Conservation (phyloP, 2,888 invertebrate genomes). For the Agrotis puta region DNA sequence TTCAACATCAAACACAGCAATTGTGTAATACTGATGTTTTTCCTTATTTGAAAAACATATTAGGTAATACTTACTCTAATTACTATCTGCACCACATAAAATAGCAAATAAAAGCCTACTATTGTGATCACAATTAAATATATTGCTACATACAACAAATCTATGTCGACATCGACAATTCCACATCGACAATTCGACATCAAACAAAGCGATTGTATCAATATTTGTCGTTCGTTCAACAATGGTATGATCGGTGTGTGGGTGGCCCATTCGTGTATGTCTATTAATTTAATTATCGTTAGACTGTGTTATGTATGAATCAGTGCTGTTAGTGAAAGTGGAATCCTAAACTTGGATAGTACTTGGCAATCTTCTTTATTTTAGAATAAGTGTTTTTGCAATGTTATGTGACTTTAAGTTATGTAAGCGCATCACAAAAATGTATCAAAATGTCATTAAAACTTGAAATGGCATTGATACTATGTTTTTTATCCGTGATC, state of each 20-base stretch:
- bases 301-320: constrained; percentile 74
- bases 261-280: constrained; percentile 80
- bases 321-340: constrained; percentile 73
- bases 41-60: too few relatives aligned
- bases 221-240: constrained; percentile 86
- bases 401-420: background rate
- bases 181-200: constrained; percentile 56
- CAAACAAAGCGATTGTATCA: constrained; percentile 81
- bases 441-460: too few relatives aligned
- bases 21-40: too few relatives aligned
- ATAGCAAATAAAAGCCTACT: constrained; percentile 20
- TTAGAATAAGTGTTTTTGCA: background rate
- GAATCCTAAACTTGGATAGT: constrained; percentile 18
- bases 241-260: constrained; percentile 80
- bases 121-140: constrained; percentile 45
- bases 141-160: constrained; percentile 24
- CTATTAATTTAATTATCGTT: constrained; percentile 87
- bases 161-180: constrained; percentile 55
- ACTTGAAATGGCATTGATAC: background rate
- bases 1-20: too few relatives aligned
- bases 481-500: background rate
- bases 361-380: background rate
- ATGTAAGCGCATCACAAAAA: background rate
- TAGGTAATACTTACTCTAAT: background rate
- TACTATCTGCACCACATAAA: background rate